Evolutionary conservation across 2,888 invertebrate species (phyloP).

Genomic region (Parnassius apollo): DNA sequence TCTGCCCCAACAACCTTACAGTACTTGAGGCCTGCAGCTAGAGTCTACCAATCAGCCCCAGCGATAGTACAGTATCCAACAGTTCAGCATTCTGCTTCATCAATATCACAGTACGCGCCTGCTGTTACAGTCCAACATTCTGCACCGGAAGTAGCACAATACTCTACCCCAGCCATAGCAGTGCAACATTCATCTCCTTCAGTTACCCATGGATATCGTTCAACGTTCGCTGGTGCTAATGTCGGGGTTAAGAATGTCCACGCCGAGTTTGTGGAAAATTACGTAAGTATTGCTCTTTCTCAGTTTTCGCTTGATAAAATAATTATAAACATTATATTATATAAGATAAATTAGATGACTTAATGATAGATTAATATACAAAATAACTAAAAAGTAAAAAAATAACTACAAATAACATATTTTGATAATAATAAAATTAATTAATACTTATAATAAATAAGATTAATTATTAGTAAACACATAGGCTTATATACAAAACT

Average conservation of each 20-base stretch:
- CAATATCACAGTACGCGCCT: conserved; percentile 37
- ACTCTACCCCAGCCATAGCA: conserved; percentile 34
- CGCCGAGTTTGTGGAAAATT: conserved; percentile 82
- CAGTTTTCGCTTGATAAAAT: no score
- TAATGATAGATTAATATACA: no score
- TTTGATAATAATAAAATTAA: no score
- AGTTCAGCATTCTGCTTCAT: conserved; percentile 38
- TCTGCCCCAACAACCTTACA: conserved; percentile 40
- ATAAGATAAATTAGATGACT: no score
- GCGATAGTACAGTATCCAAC: conserved; percentile 25
- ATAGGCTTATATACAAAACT: no score
- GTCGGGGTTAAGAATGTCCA: conserved; percentile 78
- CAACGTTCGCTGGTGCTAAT: conserved; percentile 20
- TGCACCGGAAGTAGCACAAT: conserved; percentile 39
- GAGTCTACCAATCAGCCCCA: conserved; percentile 34
- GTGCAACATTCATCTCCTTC: conserved; percentile 29
- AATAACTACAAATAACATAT: no score
- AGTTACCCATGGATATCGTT: conserved; percentile 21
- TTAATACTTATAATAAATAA: no score
- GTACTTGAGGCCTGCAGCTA: conserved; percentile 35
- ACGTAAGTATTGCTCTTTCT: conserved; percentile 70
- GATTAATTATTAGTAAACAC: no score
- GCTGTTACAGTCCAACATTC: conserved; percentile 41
- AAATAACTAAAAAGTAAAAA: no score
- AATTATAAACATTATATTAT: no score